A percentile compares a stretch with the other conserved stretches of the same genome.
phyloP scores from a whole-genome alignment of 2,888 invertebrate genomes.

The Caenorhabditis doughertyi region DNA sequence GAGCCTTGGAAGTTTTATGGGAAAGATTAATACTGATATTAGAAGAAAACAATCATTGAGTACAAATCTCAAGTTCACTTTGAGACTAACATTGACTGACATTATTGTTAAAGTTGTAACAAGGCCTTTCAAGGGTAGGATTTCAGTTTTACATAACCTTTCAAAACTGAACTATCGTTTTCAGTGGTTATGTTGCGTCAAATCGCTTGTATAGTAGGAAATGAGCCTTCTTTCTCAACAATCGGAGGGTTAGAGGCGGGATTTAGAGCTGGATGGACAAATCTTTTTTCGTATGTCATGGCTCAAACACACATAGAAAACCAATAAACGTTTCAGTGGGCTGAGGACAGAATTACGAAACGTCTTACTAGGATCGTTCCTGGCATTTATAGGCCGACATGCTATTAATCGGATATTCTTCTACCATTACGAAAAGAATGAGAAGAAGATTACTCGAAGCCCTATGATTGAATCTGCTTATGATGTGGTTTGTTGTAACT shows the following conservation, averaged over 20 bases:
- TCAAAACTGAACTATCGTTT: constrained; percentile 1
- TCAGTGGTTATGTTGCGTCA: constrained; percentile 91
- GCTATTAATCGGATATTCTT: constrained; percentile 63
- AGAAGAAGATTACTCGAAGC: background rate
- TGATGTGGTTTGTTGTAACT: constrained; percentile 18
- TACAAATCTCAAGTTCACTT: background rate
- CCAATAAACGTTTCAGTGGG: constrained; percentile 87
- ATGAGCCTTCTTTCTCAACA: constrained; percentile 88
- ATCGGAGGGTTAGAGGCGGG: constrained; percentile 89
- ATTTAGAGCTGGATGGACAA: constrained; percentile 90
- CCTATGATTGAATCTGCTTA: constrained; percentile 7
- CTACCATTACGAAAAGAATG: constrained; percentile 35
- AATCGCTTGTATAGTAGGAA: constrained; percentile 96
- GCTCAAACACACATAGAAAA: background rate
- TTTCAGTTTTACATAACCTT: background rate
- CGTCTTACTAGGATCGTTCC: constrained; percentile 89
- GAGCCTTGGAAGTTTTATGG: background rate
- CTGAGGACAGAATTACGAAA: constrained; percentile 91
- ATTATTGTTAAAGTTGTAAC: constrained; percentile 19
- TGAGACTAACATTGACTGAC: constrained; percentile 21
- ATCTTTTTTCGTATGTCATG: constrained; percentile 85
- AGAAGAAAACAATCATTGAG: background rate
- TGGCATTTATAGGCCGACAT: constrained; percentile 86
- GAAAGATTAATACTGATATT: background rate
- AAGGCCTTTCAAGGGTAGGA: constrained; percentile 37